These are phyloP conservation scores for Phacellophora camtschatica DNA, from an alignment of 30 jellyfish, hydroid and myxozoan genomes.

Conservation along the genomic window DNA sequence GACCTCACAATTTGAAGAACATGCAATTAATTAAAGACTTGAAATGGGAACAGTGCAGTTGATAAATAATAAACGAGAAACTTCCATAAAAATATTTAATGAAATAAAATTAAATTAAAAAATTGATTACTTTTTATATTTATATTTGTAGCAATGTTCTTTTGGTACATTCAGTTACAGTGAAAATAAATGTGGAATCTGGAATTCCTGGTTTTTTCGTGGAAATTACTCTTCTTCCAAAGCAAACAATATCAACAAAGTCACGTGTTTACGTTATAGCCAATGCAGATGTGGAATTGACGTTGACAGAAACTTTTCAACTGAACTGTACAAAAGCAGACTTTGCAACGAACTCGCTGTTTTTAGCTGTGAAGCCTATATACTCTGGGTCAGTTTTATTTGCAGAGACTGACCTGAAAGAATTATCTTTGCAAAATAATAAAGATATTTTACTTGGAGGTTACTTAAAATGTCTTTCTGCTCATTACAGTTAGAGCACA, in stretches of 20 bases:
- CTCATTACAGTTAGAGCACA: neutral
- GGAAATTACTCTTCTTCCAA: conserved; percentile 83
- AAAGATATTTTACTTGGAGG: conserved; percentile 86
- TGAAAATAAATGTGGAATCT: conserved; percentile 39
- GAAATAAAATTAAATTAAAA: too few relatives aligned
- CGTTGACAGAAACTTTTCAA: conserved; percentile 62
- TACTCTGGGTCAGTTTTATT: conserved; percentile 54
- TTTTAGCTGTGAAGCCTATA: conserved; percentile 82
- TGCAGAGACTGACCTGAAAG: conserved; percentile 85
- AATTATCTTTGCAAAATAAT: conserved; percentile 32
- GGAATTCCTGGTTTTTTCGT: conserved; percentile 84
- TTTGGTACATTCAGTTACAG: conserved; percentile 48
- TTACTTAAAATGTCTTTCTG: conserved; percentile 56
- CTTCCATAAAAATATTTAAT: too few relatives aligned
- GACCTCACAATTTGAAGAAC: too few relatives aligned
- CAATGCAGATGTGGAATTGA: conserved; percentile 54
- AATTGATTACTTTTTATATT: neutral
- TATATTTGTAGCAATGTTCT: conserved; percentile 16
- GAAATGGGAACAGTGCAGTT: too few relatives aligned
- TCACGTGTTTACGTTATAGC: conserved; percentile 68
- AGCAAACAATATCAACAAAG: conserved; percentile 37
- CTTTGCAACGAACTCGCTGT: conserved; percentile 44
- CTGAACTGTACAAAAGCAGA: conserved; percentile 60
- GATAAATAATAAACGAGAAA: too few relatives aligned
- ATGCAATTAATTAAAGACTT: too few relatives aligned